Base-by-base conservation (phyloP, 2,797 vertebrate genomes). In the Macropodus opercularis region DNA sequence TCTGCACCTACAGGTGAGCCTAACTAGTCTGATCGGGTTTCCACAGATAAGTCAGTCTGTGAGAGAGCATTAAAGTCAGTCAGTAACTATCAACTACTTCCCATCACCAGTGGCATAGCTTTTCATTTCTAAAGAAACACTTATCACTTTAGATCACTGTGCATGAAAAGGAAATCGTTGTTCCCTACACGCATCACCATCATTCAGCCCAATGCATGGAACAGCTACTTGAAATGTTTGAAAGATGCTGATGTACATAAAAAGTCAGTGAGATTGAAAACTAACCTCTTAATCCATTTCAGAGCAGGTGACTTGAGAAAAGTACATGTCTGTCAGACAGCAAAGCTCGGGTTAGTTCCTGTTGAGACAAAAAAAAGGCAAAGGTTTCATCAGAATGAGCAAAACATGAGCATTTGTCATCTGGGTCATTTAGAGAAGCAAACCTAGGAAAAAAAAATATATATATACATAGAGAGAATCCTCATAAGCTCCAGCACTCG, bases 211-310 rank as follows among this genome's bases (percentile, higher is more conserved):
- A 69, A 41, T 12, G 23, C 27, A 41, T 1, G 1, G 38, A 40
- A 57, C 35, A 27, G 53, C 11, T 18, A 27, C 21, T 21, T 52
- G 19, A n/a, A 27, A 8, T 24, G 32, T 52, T 40, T 32, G 29
- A 52, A 19, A 8, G 15, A 39, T 19, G 52, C 41, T 41, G 10
- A 29, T 38, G 17, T 39, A 6, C 44, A 35, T 40, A 44, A 69
- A 58, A 40, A 19, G 34, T 24, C 42, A 35, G 52, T 15, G 21
- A 15, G 19, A 59, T 34, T 5, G 51, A 26, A 24, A 62, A n/a
- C 77, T 66, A 18, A 86, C 88, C 82, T 87, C 32, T 81, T 85
- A 87, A 79, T 86, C 85, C 85, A 82, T 82, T 34, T 9, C 63
- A 56, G 47, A 51, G 18, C 32, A 40, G 49, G 27, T 6, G 44